phyloP scores from a whole-genome alignment of 2,888 invertebrate species.

The Cryptophagus acutangulus region DNA sequence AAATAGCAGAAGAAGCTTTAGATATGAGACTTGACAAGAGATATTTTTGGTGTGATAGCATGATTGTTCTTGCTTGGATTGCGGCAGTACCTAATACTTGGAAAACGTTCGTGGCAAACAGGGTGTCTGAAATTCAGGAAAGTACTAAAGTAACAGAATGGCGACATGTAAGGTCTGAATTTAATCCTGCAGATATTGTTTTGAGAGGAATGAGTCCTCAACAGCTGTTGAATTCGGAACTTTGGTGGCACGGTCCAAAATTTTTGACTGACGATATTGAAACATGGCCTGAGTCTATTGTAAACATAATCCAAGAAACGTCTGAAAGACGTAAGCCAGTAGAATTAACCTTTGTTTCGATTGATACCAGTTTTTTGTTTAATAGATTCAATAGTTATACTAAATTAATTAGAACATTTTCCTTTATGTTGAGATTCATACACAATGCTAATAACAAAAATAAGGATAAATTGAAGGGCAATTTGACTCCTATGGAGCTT shows the following conservation, averaged over 20 bases:
- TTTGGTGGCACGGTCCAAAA: conserved; percentile 21
- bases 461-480: neutral
- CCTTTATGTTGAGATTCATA: too few relatives aligned
- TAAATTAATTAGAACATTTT: too few relatives aligned
- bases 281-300: too few relatives aligned
- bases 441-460: too few relatives aligned
- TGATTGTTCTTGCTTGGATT: conserved; percentile 17
- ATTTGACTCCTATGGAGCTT: neutral
- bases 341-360: too few relatives aligned
- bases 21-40: neutral
- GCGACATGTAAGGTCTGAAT: conserved; percentile 17
- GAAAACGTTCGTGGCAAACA: conserved; percentile 28
- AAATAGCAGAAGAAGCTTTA: conserved; percentile 3
- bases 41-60: conserved; percentile 28
- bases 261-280: too few relatives aligned
- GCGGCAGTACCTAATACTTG: conserved; percentile 13
- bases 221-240: conserved; percentile 10
- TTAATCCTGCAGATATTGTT: conserved; percentile 14
- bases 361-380: too few relatives aligned
- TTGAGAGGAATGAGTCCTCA: conserved; percentile 20
- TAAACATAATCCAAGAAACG: too few relatives aligned
- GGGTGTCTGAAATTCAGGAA: conserved; percentile 23
- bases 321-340: too few relatives aligned
- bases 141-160: conserved; percentile 14
- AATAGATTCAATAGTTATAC: too few relatives aligned